Evolutionary conservation across 2,797 vertebrate species (phyloP).

Genomic region (Darevskia nairensis): DNA sequence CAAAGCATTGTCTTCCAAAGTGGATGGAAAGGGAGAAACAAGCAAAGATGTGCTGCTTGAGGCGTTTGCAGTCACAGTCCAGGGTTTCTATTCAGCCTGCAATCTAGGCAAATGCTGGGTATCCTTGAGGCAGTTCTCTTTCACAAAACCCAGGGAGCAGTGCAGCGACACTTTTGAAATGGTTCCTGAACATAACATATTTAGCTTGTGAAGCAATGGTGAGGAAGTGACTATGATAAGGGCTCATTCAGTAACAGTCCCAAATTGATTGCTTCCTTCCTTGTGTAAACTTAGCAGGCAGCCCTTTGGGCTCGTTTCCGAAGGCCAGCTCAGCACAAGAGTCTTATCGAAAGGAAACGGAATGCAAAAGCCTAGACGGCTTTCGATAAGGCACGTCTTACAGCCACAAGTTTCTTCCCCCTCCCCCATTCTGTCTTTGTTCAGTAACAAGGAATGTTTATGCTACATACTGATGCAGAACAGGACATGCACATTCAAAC

Average conservation of each 20-base stretch:
- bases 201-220: conserved; percentile 88
- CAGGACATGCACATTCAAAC: conserved; percentile 23
- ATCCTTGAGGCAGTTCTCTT: conserved; percentile 63
- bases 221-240: conserved; percentile 86
- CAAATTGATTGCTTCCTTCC: conserved; percentile 98
- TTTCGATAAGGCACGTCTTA: conserved; percentile 79
- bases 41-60: conserved; percentile 21
- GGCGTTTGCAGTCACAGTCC: conserved; percentile 42
- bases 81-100: conserved; percentile 9
- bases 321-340: conserved; percentile 82
- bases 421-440: conserved; percentile 9
- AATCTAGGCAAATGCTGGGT: conserved; percentile 59
- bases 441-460: conserved; percentile 24
- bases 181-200: conserved; percentile 82
- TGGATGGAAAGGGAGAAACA: conserved; percentile 15
- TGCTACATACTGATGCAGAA: conserved; percentile 17
- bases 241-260: conserved; percentile 89
- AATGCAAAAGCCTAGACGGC: conserved; percentile 84
- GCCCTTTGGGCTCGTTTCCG: conserved; percentile 87
- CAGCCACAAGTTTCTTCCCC: conserved; percentile 59
- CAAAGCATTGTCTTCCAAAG: not conserved
- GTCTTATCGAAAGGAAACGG: conserved; percentile 86
- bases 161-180: conserved; percentile 78
- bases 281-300: conserved; percentile 88
- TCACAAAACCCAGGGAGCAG: conserved; percentile 67